These are phyloP conservation scores for Macrostomum lignano DNA, from an alignment of 1,140 invertebrate species.

Conservation along the genomic window DNA sequence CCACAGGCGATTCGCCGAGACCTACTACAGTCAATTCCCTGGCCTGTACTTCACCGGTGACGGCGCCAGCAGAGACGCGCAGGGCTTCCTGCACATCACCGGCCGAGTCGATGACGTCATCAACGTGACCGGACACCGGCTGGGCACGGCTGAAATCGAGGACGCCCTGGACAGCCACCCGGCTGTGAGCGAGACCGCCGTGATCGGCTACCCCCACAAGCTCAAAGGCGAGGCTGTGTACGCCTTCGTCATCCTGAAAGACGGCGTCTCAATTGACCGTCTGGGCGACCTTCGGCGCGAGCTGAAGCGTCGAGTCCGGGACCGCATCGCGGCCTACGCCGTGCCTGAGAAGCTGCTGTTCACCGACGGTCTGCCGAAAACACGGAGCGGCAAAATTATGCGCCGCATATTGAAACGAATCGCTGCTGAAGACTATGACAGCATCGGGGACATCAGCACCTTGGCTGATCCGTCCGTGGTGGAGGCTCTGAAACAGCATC, in stretches of 20 bases:
- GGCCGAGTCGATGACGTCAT: constrained; percentile 31
- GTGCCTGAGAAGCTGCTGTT: constrained; percentile 13
- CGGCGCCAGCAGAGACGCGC: constrained; percentile 19
- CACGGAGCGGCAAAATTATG: constrained; percentile 30
- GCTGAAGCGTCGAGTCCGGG: constrained; percentile 12
- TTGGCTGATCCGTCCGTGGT: no score
- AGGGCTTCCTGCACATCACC: constrained; percentile 28
- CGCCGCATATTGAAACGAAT: constrained; percentile 17
- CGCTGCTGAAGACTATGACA: constrained; percentile 26
- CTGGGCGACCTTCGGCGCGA: constrained; percentile 9
- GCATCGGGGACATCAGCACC: no score
- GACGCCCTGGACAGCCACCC: constrained; percentile 27
- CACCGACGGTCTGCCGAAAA: constrained; percentile 15
- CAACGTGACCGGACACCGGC: constrained; percentile 23
- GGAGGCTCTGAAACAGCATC: no score
- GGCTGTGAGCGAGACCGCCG: constrained; percentile 27
- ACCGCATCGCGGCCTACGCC: constrained; percentile 19
- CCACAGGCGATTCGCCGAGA: constrained; percentile 25
- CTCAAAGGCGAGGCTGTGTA: constrained; percentile 30
- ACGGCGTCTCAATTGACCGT: constrained; percentile 8
- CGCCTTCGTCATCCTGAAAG: constrained; percentile 24
- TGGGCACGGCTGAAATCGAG: constrained; percentile 32
- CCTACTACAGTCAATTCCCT: constrained; percentile 52
- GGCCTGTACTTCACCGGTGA: constrained; percentile 41
- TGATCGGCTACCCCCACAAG: constrained; percentile 30